phyloP scores from a whole-genome alignment of 1,140 invertebrate genomes.

The Dreissena polymorpha region DNA sequence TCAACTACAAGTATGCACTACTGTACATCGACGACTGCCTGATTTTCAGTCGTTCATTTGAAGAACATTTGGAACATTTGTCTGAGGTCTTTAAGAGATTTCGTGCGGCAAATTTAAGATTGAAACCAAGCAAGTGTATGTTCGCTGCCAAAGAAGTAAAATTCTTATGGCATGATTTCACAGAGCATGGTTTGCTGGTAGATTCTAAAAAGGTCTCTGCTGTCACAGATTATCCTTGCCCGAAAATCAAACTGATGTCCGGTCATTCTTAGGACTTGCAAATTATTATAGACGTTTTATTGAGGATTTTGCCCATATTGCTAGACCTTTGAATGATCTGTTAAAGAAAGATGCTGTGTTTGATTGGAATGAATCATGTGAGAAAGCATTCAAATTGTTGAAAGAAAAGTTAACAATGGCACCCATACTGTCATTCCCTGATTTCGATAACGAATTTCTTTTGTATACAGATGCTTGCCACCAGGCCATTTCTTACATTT shows the following conservation, averaged over 20 bases:
- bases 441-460: conserved; percentile 25
- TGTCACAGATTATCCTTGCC: too few relatives aligned
- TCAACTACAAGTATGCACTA: conserved; percentile 59
- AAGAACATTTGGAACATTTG: conserved; percentile 57
- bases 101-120: conserved; percentile 47
- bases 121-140: too few relatives aligned
- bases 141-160: conserved; percentile 54
- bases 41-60: too few relatives aligned
- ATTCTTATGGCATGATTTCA: conserved; percentile 58
- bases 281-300: conserved; percentile 48
- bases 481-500: conserved; percentile 39
- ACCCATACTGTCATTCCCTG: conserved; percentile 45
- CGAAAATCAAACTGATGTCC: too few relatives aligned
- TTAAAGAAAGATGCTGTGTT: too few relatives aligned
- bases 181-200: conserved; percentile 44
- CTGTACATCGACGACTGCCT: conserved; percentile 63
- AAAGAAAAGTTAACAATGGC: conserved; percentile 1
- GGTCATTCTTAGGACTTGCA: background rate
- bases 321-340: conserved; percentile 47
- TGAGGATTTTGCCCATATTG: conserved; percentile 40
- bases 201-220: conserved; percentile 16
- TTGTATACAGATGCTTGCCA: conserved; percentile 19
- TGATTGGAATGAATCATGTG: conserved; percentile 10
- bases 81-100: conserved; percentile 52
- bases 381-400: conserved; percentile 7